phyloP scores from a whole-genome alignment of 2,797 vertebrate species.

The Luscinia megarhynchos region DNA sequence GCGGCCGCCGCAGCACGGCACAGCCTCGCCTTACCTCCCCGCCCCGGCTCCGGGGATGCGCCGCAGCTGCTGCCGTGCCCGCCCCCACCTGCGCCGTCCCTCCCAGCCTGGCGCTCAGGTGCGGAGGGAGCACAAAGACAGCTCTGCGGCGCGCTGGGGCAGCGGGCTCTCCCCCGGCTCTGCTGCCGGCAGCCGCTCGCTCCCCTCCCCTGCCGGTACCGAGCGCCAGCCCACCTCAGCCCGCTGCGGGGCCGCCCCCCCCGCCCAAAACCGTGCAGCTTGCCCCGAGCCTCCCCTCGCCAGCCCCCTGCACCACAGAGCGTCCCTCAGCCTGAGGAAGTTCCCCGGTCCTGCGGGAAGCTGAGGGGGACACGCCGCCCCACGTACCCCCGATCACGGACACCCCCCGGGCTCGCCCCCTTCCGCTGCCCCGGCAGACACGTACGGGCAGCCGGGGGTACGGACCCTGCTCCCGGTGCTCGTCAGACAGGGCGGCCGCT shows the following conservation, averaged over 20 bases:
- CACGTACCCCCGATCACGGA: not conserved
- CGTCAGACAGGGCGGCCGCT: not conserved
- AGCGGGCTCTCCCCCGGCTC: not conserved
- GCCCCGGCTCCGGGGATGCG: not conserved
- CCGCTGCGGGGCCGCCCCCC: not conserved
- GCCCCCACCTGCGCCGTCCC: not conserved
- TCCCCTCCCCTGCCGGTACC: not conserved
- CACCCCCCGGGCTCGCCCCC: not conserved
- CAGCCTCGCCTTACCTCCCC: slow-evolving; percentile 6
- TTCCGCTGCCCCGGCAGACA: not conserved
- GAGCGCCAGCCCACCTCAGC: not conserved
- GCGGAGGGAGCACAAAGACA: slow-evolving; percentile 16
- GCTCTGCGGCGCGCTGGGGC: not conserved
- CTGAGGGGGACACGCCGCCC: not conserved
- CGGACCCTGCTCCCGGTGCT: not conserved
- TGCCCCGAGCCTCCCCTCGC: not conserved
- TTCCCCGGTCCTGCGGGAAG: not conserved
- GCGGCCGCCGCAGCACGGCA: not conserved
- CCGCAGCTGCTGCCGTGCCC: not conserved
- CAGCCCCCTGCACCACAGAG: not conserved
- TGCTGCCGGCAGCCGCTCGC: not conserved
- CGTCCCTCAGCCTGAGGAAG: not conserved
- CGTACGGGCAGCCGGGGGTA: not conserved
- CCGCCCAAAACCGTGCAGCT: not conserved
- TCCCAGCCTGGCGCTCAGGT: slow-evolving; percentile 12